A percentile compares a stretch with the other conserved stretches of the same genome.
Evolutionary conservation across 2,888 invertebrate genomes (phyloP).

Genomic region (Drosophila atroscutellata): DNA sequence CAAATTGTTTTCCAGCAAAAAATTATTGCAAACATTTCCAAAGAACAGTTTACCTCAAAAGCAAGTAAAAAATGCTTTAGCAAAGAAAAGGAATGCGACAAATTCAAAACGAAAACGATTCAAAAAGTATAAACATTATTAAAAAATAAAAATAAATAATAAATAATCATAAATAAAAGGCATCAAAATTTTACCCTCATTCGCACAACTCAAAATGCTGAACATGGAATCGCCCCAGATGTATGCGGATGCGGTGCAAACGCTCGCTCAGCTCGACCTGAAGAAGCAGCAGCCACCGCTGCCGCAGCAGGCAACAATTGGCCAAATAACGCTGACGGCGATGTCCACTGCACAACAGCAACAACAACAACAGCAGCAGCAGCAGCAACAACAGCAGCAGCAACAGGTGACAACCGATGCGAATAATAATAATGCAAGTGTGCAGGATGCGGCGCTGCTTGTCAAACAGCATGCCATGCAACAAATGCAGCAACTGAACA

Average conservation of each 20-base stretch:
- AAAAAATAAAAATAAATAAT: background rate
- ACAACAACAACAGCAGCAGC: constrained; percentile 63
- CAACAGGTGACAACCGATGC: constrained; percentile 71
- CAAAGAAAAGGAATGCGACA: constrained; percentile 3
- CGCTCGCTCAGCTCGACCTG: constrained; percentile 84
- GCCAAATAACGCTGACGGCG: constrained; percentile 84
- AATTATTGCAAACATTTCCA: constrained; percentile 51
- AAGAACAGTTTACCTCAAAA: constrained; percentile 65
- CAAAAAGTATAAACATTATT: background rate
- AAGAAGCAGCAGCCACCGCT: constrained; percentile 84
- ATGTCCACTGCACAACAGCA: constrained; percentile 82
- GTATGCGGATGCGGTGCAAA: constrained; percentile 85
- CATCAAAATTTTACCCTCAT: constrained; percentile 83
- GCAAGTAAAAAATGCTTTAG: constrained; percentile 36
- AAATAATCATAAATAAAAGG: constrained; percentile 46
- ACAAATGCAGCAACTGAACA: constrained; percentile 84
- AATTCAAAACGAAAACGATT: background rate
- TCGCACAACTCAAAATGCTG: constrained; percentile 83
- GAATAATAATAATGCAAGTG: constrained; percentile 67
- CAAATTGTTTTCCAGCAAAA: constrained; percentile 7
- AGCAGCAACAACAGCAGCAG: constrained; percentile 59
- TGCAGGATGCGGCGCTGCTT: constrained; percentile 80
- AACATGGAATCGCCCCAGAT: constrained; percentile 86
- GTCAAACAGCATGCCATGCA: constrained; percentile 85
- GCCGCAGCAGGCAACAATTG: constrained; percentile 84